Conservation (phyloP, 2,888 invertebrate species). For the Girardia tigrina region DNA sequence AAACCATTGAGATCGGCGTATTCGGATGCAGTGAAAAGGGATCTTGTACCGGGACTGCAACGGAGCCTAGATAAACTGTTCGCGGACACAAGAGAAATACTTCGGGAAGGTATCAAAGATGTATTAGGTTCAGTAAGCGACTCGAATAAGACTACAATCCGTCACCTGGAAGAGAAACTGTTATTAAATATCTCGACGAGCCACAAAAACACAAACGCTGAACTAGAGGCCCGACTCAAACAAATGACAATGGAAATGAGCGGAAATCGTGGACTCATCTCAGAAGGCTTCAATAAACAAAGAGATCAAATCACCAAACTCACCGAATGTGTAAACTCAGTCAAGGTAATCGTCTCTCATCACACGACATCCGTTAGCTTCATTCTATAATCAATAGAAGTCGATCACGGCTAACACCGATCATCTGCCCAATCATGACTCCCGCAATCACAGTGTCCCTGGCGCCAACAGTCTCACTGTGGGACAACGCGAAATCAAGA, state of each 20-base stretch:
- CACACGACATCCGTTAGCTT: no score
- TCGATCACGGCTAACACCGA: no score
- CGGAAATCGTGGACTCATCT: background rate
- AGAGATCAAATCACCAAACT: background rate
- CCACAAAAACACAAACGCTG: background rate
- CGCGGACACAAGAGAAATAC: background rate
- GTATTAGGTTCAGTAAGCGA: background rate
- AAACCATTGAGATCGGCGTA: constrained; percentile 1
- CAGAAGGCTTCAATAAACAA: background rate
- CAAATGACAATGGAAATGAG: background rate
- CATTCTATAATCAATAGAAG: no score
- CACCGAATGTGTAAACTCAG: background rate
- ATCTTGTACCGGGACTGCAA: background rate
- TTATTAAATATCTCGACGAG: background rate
- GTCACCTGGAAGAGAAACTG: background rate
- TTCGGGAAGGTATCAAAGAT: background rate
- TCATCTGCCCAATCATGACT: no score
- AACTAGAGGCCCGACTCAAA: background rate
- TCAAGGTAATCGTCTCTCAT: no score
- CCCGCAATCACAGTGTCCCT: no score
- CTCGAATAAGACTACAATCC: background rate
- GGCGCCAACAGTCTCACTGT: no score
- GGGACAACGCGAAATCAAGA: no score
- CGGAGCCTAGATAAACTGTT: background rate
- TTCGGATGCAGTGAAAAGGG: background rate